Conservation (phyloP, 2,888 invertebrate species). For the Caenorhabditis sulstoni region DNA sequence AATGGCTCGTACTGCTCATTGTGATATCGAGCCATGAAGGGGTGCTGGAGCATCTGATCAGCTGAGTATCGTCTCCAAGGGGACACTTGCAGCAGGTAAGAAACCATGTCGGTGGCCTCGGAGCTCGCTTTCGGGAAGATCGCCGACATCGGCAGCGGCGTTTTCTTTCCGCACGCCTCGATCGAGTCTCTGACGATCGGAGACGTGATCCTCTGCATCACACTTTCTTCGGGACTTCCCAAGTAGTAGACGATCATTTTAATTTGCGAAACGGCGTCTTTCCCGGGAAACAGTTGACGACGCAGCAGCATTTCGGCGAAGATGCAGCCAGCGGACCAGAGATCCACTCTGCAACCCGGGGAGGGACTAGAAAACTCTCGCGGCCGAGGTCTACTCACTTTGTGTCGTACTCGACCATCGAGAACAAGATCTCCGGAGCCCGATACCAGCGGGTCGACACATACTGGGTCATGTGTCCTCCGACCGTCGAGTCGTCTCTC, state of each 20-base stretch:
- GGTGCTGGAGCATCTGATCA: constrained; percentile 81
- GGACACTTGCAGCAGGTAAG: constrained; percentile 80
- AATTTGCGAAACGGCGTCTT: constrained; percentile 74
- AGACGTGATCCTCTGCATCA: constrained; percentile 80
- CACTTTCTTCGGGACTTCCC: constrained; percentile 81
- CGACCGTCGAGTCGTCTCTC: constrained; percentile 58
- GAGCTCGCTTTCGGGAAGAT: constrained; percentile 81
- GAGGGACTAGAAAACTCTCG: too few relatives aligned
- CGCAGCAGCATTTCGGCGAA: constrained; percentile 83
- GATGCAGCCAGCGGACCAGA: constrained; percentile 83
- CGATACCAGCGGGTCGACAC: constrained; percentile 81
- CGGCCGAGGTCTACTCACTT: constrained; percentile 70
- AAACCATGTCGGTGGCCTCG: constrained; percentile 78
- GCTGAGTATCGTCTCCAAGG: constrained; percentile 82
- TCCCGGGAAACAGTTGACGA: constrained; percentile 82
- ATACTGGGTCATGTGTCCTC: constrained; percentile 81
- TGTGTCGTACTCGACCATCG: constrained; percentile 81
- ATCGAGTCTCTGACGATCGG: constrained; percentile 81
- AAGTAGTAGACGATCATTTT: constrained; percentile 82
- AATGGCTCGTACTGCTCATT: constrained; percentile 82
- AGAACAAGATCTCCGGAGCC: constrained; percentile 82
- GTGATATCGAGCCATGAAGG: constrained; percentile 82
- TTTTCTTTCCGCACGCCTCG: constrained; percentile 68
- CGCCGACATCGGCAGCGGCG: constrained; percentile 80
- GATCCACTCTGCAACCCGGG: constrained; percentile 80